A percentile compares a stretch with the other conserved stretches of the same genome.
phyloP scores from a whole-genome alignment of 23 tunicate species.

The Ciona savignyi region DNA sequence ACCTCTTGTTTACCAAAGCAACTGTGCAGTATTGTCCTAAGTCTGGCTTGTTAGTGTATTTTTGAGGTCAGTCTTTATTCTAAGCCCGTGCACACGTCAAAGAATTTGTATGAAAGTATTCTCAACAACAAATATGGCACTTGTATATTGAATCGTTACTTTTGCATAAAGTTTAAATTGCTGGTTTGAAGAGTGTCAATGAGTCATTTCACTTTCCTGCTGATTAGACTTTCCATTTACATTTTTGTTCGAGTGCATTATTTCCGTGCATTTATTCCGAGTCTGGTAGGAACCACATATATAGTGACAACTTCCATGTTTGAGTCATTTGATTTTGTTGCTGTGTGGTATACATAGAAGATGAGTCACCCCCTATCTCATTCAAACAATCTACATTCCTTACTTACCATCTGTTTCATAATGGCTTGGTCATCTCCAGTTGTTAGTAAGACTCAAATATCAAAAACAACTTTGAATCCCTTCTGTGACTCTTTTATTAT shows the following conservation, averaged over 20 bases:
- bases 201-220: not conserved
- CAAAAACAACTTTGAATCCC: too few relatives aligned
- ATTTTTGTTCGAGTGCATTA: not conserved
- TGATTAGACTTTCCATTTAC: not conserved
- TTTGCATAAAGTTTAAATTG: too few relatives aligned
- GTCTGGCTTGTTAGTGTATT: too few relatives aligned
- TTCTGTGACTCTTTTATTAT: too few relatives aligned
- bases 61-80: too few relatives aligned
- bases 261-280: not conserved
- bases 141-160: too few relatives aligned
- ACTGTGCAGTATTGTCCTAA: too few relatives aligned
- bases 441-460: too few relatives aligned
- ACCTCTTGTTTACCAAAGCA: not conserved
- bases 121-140: too few relatives aligned
- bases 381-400: not conserved
- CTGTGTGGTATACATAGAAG: not conserved
- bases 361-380: not conserved
- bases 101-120: too few relatives aligned
- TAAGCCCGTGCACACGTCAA: too few relatives aligned
- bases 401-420: not conserved
- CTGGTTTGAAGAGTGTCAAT: not conserved
- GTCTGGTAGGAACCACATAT: not conserved
- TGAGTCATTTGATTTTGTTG: not conserved
- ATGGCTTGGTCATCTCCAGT: too few relatives aligned
- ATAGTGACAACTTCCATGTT: not conserved